These are phyloP conservation scores for Hoplias malabaricus DNA, from an alignment of 2,113 vertebrate species.

Conservation along the genomic window DNA sequence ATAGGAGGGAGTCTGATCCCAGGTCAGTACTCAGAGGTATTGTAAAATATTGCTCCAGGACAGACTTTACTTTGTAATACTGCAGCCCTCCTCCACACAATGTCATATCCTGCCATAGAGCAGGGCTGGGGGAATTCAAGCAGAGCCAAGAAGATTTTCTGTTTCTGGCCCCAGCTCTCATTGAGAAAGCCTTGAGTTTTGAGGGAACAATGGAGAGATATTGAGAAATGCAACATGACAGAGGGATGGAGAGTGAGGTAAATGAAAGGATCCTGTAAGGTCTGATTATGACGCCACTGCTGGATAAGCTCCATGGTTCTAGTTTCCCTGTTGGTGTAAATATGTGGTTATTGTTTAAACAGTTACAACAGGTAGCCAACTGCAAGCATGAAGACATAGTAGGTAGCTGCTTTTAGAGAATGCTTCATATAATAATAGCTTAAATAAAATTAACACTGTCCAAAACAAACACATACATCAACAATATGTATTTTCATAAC, in stretches of 20 bases:
- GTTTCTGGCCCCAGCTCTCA: background rate
- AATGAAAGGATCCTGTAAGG: constrained; percentile 4
- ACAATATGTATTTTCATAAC: too few relatives aligned
- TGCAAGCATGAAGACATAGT: background rate
- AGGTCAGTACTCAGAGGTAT: background rate
- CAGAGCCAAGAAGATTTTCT: constrained; percentile 10
- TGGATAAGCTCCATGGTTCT: constrained; percentile 1
- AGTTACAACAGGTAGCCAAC: background rate
- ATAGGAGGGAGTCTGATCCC: background rate
- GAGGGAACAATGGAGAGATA: constrained; percentile 16
- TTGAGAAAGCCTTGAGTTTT: background rate
- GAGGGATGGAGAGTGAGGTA: background rate
- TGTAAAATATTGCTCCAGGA: background rate
- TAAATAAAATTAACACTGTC: too few relatives aligned
- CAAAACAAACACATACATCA: too few relatives aligned
- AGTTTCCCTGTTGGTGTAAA: background rate
- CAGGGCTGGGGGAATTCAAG: background rate
- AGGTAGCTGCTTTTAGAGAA: constrained; percentile 9
- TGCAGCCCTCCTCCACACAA: constrained; percentile 26
- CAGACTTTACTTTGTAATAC: background rate
- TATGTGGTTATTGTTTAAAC: constrained; percentile 9
- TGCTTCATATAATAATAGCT: too few relatives aligned
- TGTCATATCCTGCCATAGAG: constrained; percentile 28
- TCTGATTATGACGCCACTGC: background rate
- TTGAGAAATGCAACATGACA: background rate